Conservation (phyloP, 1,140 invertebrate genomes). For the Hyphantria cunea region DNA sequence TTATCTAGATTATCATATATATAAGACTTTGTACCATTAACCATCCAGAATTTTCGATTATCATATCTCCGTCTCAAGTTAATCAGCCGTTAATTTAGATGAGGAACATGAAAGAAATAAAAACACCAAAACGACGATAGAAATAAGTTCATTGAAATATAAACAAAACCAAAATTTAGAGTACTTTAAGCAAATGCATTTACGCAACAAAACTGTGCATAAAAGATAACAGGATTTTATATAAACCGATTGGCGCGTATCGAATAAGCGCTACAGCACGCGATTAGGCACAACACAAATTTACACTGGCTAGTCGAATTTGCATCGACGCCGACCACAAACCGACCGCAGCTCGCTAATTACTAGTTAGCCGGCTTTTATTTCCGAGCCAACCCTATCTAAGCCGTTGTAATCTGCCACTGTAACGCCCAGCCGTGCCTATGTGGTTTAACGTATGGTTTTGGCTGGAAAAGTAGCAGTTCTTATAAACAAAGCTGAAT, state of each 20-base stretch:
- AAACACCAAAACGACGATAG: too few relatives aligned
- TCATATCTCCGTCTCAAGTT: too few relatives aligned
- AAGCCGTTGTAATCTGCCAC: slow-evolving; percentile 37
- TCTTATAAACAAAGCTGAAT: background rate
- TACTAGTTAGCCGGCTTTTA: slow-evolving; percentile 43
- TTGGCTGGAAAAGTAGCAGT: slow-evolving; percentile 10
- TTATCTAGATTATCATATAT: too few relatives aligned
- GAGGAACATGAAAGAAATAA: too few relatives aligned
- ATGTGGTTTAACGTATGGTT: slow-evolving; percentile 17
- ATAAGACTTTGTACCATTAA: too few relatives aligned
- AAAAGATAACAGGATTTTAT: slow-evolving; percentile 20
- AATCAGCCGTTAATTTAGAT: too few relatives aligned
- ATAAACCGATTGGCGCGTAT: slow-evolving; percentile 23
- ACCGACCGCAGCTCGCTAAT: slow-evolving; percentile 35
- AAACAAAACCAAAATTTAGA: too few relatives aligned
- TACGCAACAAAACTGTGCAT: slow-evolving; percentile 6
- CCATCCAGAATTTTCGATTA: too few relatives aligned
- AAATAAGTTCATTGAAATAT: too few relatives aligned
- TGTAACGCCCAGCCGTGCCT: slow-evolving; percentile 23
- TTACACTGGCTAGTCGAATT: slow-evolving; percentile 27
- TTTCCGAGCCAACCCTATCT: slow-evolving; percentile 40
- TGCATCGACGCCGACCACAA: slow-evolving; percentile 28
- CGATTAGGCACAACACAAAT: slow-evolving; percentile 30
- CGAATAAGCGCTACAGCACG: slow-evolving; percentile 27
- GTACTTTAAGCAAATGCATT: too few relatives aligned